Evolutionary conservation across 92 coral and sea anemone species (phyloP).

Genomic region (Epizoanthus stellaris): DNA sequence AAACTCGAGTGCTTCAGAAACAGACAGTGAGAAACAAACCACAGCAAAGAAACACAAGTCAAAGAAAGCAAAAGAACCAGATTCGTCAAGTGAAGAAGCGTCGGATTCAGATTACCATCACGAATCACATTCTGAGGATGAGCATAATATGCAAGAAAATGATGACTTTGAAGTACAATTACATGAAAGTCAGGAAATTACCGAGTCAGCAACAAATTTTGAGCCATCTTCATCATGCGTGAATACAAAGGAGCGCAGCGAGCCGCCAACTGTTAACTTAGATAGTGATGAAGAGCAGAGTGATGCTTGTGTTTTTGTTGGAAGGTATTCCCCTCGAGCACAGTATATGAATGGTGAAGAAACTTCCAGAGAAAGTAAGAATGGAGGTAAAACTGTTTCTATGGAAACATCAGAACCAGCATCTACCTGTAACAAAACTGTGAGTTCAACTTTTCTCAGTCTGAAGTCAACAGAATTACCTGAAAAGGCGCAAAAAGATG

Average conservation of each 20-base stretch:
- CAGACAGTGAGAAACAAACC: conserved; percentile 1
- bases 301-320: background rate
- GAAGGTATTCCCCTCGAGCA: background rate
- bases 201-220: background rate
- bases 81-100: background rate
- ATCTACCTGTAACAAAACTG: background rate
- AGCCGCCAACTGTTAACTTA: background rate
- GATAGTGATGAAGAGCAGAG: background rate
- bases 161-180: conserved; percentile 27
- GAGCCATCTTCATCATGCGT: background rate
- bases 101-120: background rate
- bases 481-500: background rate
- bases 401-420: background rate
- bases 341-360: conserved; percentile 9
- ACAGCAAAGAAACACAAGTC: conserved; percentile 3
- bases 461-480: background rate
- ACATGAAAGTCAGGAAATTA: conserved; percentile 27
- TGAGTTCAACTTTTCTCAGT: background rate
- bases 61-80: background rate
- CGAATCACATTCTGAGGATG: conserved; percentile 19
- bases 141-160: conserved; percentile 27
- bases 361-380: background rate
- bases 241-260: background rate
- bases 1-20: conserved; percentile 11
- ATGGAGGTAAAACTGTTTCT: background rate